These are phyloP conservation scores for Daubentonia madagascariensis DNA, from an alignment of 2,113 vertebrate genomes.

Conservation along the genomic window DNA sequence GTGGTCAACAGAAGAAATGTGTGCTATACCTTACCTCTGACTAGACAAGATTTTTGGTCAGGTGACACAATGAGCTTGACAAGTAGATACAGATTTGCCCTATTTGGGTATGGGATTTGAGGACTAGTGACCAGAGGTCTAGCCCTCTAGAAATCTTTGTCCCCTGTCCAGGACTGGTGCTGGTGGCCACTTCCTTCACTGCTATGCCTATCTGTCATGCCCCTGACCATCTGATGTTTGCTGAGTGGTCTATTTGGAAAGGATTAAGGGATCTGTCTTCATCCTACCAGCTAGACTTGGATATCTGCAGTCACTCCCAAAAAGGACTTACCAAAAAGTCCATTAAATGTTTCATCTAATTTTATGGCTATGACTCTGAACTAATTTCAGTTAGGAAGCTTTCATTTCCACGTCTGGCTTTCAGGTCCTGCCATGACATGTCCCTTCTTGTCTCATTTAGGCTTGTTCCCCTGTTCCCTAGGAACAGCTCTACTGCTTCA, in stretches of 20 bases:
- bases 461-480: background rate
- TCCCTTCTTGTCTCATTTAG: background rate
- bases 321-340: background rate
- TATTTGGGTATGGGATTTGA: background rate
- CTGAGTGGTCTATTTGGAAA: background rate
- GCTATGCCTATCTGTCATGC: background rate
- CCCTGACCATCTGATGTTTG: background rate
- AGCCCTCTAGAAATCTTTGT: background rate
- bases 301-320: background rate
- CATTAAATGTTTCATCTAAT: background rate
- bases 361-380: background rate
- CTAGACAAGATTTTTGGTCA: background rate
- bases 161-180: background rate
- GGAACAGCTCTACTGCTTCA: background rate
- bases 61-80: background rate
- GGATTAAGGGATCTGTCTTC: background rate
- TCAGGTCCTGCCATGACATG: background rate
- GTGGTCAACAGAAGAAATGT: slow-evolving; percentile 52
- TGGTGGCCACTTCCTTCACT: background rate
- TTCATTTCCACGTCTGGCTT: background rate
- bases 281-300: background rate
- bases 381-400: background rate
- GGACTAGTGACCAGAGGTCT: background rate
- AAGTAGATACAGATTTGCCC: background rate
- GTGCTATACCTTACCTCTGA: slow-evolving; percentile 55